A percentile compares a stretch with the other conserved stretches of the same genome.
phyloP scores from a whole-genome alignment of 2,797 vertebrate genomes.

The Channa striata region DNA sequence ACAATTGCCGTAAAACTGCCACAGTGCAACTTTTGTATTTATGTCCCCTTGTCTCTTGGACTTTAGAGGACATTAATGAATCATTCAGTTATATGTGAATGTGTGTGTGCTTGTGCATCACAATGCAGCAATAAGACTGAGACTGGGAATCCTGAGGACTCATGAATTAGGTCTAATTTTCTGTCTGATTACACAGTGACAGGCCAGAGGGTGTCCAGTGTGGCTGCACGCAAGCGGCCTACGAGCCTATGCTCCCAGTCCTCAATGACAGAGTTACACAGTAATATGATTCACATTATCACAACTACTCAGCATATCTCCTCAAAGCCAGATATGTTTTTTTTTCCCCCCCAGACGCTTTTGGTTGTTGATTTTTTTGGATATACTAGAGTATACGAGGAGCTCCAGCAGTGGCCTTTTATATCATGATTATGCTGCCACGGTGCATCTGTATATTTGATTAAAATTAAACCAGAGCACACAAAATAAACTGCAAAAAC shows the following conservation, averaged over 20 bases:
- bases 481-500: too few species aligned
- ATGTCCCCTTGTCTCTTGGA: constrained; percentile 19
- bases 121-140: constrained; percentile 23
- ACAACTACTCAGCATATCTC: constrained; percentile 18
- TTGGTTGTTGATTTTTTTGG: background rate
- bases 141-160: constrained; percentile 37
- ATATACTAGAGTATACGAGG: background rate
- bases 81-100: constrained; percentile 31
- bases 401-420: background rate
- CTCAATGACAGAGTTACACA: constrained; percentile 38
- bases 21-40: constrained; percentile 17
- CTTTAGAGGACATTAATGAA: constrained; percentile 31
- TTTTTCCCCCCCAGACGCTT: background rate
- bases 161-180: constrained; percentile 64
- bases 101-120: constrained; percentile 29
- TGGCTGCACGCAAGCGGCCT: constrained; percentile 45
- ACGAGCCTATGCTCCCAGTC: constrained; percentile 11
- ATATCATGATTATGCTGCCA: background rate
- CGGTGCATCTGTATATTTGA: background rate
- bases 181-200: constrained; percentile 59
- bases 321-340: background rate
- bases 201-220: constrained; percentile 50
- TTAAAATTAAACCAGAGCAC: background rate
- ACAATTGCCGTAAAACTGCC: constrained; percentile 12
- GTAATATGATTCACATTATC: constrained; percentile 45